Evolutionary conservation across 2,888 invertebrate genomes (phyloP).

Genomic region (Diaperis boleti): DNA sequence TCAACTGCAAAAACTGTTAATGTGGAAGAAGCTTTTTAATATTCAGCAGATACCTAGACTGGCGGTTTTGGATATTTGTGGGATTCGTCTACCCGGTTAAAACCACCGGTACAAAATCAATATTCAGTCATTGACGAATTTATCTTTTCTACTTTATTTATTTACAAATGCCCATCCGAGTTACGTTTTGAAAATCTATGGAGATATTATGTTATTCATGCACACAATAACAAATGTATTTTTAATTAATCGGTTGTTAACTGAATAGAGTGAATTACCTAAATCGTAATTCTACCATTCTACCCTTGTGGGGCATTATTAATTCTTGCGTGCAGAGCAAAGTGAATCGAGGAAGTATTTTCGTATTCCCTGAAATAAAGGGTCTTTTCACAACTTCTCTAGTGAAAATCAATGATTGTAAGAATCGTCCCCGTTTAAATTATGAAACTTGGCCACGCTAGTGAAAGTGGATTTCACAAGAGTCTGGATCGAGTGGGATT

Average conservation of each 20-base stretch:
- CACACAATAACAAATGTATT: too few species aligned
- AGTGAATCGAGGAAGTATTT: not conserved
- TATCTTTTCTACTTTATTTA: too few species aligned
- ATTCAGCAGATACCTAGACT: too few species aligned
- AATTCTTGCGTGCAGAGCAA: not conserved
- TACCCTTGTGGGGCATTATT: not conserved
- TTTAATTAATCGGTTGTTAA: not conserved
- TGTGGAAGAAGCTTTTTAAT: too few species aligned
- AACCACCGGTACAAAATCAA: too few species aligned
- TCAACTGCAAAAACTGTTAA: too few species aligned
- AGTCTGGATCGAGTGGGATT: slow-evolving; percentile 45
- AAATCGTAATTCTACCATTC: not conserved
- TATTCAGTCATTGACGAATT: too few species aligned
- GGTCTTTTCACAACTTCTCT: not conserved
- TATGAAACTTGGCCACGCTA: slow-evolving; percentile 45
- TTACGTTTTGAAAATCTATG: too few species aligned
- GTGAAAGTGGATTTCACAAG: slow-evolving; percentile 46
- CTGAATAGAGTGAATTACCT: not conserved
- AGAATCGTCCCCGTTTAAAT: slow-evolving; percentile 41
- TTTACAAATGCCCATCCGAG: too few species aligned
- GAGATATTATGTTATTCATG: too few species aligned
- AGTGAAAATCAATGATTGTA: slow-evolving; percentile 35
- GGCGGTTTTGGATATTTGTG: too few species aligned
- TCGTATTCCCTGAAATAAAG: not conserved
- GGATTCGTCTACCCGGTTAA: too few species aligned